Conservation (phyloP, 2,888 invertebrate species). For the Aproaerema taeniolella region DNA sequence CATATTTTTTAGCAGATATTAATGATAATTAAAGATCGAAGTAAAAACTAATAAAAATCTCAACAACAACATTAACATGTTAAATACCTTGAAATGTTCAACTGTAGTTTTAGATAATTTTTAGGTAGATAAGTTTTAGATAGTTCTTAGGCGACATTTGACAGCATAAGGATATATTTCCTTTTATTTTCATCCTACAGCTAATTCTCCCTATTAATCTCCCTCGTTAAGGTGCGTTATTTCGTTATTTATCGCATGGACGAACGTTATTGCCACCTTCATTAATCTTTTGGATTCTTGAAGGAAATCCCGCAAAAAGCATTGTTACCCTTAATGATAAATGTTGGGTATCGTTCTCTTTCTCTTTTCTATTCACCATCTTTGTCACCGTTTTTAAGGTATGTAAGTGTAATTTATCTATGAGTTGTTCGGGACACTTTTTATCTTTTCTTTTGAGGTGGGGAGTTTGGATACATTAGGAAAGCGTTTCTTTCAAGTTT, state of each 20-base stretch:
- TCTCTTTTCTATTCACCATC: conserved; percentile 25
- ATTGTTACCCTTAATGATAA: conserved; percentile 70
- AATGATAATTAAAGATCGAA: no score
- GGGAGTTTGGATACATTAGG: conserved; percentile 25
- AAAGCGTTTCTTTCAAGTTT: conserved; percentile 29
- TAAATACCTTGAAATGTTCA: no score
- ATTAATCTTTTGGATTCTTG: conserved; percentile 70
- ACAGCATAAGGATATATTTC: no score
- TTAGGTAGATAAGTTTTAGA: no score
- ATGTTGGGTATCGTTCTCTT: conserved; percentile 39
- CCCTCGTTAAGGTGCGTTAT: conserved; percentile 60
- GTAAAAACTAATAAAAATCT: no score
- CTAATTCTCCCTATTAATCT: conserved; percentile 60
- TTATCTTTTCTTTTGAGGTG: conserved; percentile 42
- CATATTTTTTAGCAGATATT: no score
- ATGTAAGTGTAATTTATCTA: conserved; percentile 58
- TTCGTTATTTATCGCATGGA: conserved; percentile 68
- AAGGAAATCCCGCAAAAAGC: conserved; percentile 70
- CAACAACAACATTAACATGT: no score
- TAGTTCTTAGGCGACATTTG: no score
- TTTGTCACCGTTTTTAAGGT: conserved; percentile 49
- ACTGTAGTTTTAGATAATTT: no score
- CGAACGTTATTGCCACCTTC: conserved; percentile 64
- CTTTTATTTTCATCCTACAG: conserved; percentile 12
- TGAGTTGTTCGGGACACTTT: conserved; percentile 55